A percentile compares a stretch with the other conserved stretches of the same genome.
Conservation (phyloP, 2,797 vertebrate genomes). For the Macropus fuliginosus region DNA sequence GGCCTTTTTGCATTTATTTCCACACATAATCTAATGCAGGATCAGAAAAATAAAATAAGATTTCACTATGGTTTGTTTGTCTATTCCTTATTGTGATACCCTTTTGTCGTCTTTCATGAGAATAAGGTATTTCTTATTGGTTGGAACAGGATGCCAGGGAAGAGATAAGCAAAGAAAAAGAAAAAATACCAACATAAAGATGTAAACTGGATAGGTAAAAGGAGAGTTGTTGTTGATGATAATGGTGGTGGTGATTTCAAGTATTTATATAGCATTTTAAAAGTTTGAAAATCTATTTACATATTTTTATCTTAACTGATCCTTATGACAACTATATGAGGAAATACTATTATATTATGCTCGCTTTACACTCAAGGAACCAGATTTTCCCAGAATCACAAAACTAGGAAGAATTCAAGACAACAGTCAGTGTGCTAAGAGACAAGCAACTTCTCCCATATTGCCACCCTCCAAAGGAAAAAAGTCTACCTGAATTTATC, state of each 20-base stretch:
- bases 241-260: neutral
- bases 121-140: neutral
- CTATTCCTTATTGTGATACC: no score
- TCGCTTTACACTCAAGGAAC: neutral
- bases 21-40: neutral
- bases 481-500: neutral
- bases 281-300: neutral
- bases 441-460: neutral
- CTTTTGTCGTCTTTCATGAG: neutral
- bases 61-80: neutral
- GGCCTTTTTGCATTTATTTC: no score
- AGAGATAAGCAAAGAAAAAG: neutral
- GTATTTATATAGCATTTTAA: neutral
- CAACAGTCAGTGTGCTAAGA: neutral
- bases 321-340: neutral
- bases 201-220: neutral
- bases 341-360: neutral
- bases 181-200: neutral
- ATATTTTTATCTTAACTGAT: neutral
- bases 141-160: neutral
- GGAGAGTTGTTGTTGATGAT: neutral
- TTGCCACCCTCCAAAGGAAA: neutral
- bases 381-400: neutral
- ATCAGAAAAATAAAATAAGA: neutral
- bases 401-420: conserved; percentile 7